Evolutionary conservation across 2,113 vertebrate genomes (phyloP), one percentile per base, ranked within the genome.

Genomic region (Phalacrocorax brasilianus): DNA sequence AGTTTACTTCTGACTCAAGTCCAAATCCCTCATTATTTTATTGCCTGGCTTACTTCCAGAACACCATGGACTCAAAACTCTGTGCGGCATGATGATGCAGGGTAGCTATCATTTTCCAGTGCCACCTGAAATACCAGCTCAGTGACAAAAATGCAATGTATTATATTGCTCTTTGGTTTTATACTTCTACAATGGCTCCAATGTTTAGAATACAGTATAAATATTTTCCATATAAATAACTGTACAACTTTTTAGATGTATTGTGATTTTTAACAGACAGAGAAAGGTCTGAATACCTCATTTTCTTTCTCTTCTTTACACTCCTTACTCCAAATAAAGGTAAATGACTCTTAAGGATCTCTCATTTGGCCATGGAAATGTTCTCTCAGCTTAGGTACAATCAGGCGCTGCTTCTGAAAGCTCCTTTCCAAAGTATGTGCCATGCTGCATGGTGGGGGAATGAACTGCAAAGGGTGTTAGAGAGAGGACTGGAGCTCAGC

Each of bases 11-110:
- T 85, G 55, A 79, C 42, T 95, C 33, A 52, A 0, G 1, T 91
- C 67, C 63, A 79, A 93, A 91, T 55, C 52, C 21, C 50, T 90
- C 68, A 84, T 93, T 95, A 91, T 86, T 94, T 93, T 71, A 93
- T 85, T 93, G 44, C 42, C 75, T 92, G 90, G 45, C 52, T 91
- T 92, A 23, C 33, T 86, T 92, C 88, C 76, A 96, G 72, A 92
- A 49, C 56, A 52, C 38, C 82, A 49, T 6, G 38, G 47, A 55
- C 52, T 80, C 68, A 84, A 71, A 95, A 86, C 35, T 44, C 55
- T 55, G 58, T 55, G 65, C 55, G 88, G 55, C 40, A 23, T 59
- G 76, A 63, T 67, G 47, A 35, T 78, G 40, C 7, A 52, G 19
- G 16, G 9, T 56, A 78, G 33, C 49, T 88, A 23, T 45, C 72